Percentiles rank a stretch among this genome's conserved stretches.
Evolutionary conservation across 1,140 invertebrate genomes (phyloP).

Genomic region (Lasaia peninsularis): DNA sequence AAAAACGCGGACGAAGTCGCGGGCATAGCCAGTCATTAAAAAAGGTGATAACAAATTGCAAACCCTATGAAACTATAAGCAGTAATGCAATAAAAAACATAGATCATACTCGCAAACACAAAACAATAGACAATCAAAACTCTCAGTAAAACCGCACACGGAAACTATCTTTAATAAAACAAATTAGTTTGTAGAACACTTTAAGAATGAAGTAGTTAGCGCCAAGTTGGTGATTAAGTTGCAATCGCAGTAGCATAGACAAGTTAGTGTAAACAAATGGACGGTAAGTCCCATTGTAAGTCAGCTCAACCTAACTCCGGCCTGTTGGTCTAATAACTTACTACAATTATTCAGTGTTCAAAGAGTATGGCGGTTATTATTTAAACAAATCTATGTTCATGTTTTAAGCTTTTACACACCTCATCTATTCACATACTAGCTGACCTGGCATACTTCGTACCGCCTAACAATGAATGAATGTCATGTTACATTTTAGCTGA

Average conservation of each 20-base stretch:
- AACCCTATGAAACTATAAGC: too few relatives aligned
- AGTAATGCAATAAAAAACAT: too few relatives aligned
- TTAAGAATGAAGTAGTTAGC: conserved; percentile 44
- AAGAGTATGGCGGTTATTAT: background rate
- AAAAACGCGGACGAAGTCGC: too few relatives aligned
- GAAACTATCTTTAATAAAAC: background rate
- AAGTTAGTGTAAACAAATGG: conserved; percentile 45
- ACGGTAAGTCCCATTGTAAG: conserved; percentile 51
- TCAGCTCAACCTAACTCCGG: conserved; percentile 39
- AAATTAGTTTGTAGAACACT: conserved; percentile 33
- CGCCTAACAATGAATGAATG: too few relatives aligned
- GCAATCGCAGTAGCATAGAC: conserved; percentile 43
- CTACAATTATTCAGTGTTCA: conserved; percentile 35
- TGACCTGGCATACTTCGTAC: too few relatives aligned
- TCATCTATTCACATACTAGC: too few relatives aligned
- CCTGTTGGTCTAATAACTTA: conserved; percentile 56
- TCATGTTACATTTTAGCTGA: too few relatives aligned
- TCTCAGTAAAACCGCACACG: background rate
- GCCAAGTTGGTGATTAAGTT: conserved; percentile 50
- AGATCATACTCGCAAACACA: too few relatives aligned
- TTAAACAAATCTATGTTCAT: background rate
- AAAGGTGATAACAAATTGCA: too few relatives aligned
- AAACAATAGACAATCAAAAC: too few relatives aligned
- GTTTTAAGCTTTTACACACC: too few relatives aligned
- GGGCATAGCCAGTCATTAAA: too few relatives aligned